Evolutionary conservation across 2,797 vertebrate species (phyloP).

Genomic region (Sebastes kiyomatsui): DNA sequence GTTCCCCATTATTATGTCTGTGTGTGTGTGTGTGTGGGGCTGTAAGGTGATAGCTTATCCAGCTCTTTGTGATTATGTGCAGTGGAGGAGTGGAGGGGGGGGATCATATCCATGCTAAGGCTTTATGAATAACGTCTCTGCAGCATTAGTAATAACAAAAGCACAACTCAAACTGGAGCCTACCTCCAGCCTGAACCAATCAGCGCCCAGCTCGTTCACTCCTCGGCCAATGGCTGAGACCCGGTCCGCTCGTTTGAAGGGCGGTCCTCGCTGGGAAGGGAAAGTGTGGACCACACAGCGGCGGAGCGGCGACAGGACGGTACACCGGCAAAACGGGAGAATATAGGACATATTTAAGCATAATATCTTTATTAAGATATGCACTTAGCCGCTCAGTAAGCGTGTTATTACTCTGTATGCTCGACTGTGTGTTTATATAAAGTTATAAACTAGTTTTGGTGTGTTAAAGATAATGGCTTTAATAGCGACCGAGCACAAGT

Average conservation of each 20-base stretch:
- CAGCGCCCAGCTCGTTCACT: conserved; percentile 42
- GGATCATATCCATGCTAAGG: conserved; percentile 23
- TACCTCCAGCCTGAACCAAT: conserved; percentile 73
- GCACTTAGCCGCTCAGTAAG: background rate
- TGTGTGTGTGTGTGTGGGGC: background rate
- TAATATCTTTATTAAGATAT: background rate
- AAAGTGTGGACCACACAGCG: conserved; percentile 55
- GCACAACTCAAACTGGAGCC: conserved; percentile 81
- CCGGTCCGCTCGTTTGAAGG: conserved; percentile 67
- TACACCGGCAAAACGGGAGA: background rate
- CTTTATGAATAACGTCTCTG: conserved; percentile 78
- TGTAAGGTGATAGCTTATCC: conserved; percentile 18
- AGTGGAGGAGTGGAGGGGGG: background rate
- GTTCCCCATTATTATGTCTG: background rate
- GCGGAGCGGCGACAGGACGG: background rate
- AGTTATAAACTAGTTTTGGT: background rate
- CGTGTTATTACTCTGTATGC: accelerated
- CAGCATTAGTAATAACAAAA: conserved; percentile 76
- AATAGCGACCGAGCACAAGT: conserved; percentile 76
- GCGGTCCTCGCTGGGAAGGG: conserved; percentile 67
- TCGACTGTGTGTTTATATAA: background rate
- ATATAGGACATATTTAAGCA: background rate
- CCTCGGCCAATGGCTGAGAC: conserved; percentile 72
- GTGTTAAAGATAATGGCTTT: conserved; percentile 37
- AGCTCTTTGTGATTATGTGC: conserved; percentile 32